Evolutionary conservation across 2,113 vertebrate species (phyloP), one percentile per base, ranked within the genome.

Genomic region (Rhinoptilus africanus): DNA sequence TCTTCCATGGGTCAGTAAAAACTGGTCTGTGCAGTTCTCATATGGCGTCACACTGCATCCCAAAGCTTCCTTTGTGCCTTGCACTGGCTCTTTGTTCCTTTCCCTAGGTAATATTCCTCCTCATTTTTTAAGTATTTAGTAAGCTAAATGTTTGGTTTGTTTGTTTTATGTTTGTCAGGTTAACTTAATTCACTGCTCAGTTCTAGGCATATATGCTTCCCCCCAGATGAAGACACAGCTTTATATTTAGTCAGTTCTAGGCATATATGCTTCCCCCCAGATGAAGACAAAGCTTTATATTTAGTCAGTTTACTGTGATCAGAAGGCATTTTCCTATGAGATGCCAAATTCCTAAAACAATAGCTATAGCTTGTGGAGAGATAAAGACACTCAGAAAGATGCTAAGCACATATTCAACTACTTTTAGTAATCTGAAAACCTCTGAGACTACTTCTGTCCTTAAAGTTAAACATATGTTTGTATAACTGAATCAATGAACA

Each of bases 261-360:
- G n/a, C n/a, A n/a, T n/a, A n/a, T n/a, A n/a, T n/a, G n/a, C n/a
- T n/a, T n/a, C n/a, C n/a, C n/a, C 14, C 5, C n/a, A 68, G 15
- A 82, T 28, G 56, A 72, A 56, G 20, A 51, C 90, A 59, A 9
- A 90, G 17, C 43, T 88, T 81, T 83, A 13, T 62, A 71, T 88
- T 92, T 76, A 72, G 43, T 39, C 67, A 26, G 13, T 63, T 85
- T 50, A 93, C 54, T 3, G 1, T 48, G 51, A 91, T 59, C 71
- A 68, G 62, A 93, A 92, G 39, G 51, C 41, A 64, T 79, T 30
- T 94, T 91, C 43, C 67, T 68, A 26, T 16, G 35, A 94, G 72
- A 73, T 24, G 18, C 9, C 57, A 60, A 60, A 79, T 54, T 93
- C 82, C 62, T 67, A 80, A 79, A 91, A 56, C 28, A 92, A 76